Base-by-base conservation (phyloP, 2,113 vertebrate genomes). In the Pachypanchax playfairii region DNA sequence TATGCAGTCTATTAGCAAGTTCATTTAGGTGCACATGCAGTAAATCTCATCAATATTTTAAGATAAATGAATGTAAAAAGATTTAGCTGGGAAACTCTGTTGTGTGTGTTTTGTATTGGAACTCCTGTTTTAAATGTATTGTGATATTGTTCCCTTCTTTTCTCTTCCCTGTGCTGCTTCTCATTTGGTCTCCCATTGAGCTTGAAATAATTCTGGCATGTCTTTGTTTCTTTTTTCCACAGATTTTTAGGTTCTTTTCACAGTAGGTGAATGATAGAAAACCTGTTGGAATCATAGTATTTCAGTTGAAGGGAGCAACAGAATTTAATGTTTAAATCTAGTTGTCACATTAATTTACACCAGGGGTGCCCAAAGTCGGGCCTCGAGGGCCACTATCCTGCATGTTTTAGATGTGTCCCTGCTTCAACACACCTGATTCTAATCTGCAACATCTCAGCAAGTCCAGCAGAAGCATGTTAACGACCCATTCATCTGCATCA, bases 1-100 rank as follows among this genome's bases (percentile, higher is more conserved):
- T 25, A 7, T 46, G 29, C 44, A 47, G 42, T 39, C 29, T 57
- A 35, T 63, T 75, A 77, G 35, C 36, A 2, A 61, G 31, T 33
- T 17, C 24, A 10, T 55, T 52, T 48, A 42, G n/a, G 42, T 17
- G 39, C 61, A 25, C 15, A 35, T 9, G 17, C 53, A 12, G 13
- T 6, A 38, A 58, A 33, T 26, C 4, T 6, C 57, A 65, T 70
- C 33, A 65, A 71, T 80, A 65, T 68, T 80, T 75, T 3, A 74
- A 49, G 5, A 6, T 22, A 58, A 50, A 36, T 49, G 36, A 59
- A 51, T 57, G 50, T 2, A 13, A 4, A 24, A 35, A 29, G 64
- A 56, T 64, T 3, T 12, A 25, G 25, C n/a, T 17, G 51, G 50
- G 26, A 51, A 39, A 50, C 43, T 65, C 46, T 58, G 65, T 71